These are phyloP conservation scores for Muraenolepis orangiensis DNA, from an alignment of 2,797 vertebrate species.

Conservation along the genomic window DNA sequence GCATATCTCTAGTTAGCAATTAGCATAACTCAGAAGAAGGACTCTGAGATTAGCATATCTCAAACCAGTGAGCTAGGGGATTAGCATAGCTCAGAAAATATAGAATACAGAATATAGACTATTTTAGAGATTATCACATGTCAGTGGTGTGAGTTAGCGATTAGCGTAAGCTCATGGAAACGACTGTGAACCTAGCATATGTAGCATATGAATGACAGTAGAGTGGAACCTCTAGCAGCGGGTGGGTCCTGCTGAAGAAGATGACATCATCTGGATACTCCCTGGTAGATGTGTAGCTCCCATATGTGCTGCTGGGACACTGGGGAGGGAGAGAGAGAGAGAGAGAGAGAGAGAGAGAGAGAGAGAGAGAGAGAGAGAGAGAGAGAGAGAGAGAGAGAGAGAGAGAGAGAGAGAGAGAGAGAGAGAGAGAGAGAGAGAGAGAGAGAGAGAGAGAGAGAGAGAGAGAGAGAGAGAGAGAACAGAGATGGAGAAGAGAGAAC, in stretches of 20 bases:
- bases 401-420: not conserved
- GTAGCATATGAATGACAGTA: not conserved
- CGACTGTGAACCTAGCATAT: no score
- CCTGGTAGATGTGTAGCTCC: slow-evolving; percentile 77
- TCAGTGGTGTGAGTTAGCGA: not conserved
- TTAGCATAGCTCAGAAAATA: not conserved
- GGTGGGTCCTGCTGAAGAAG: slow-evolving; percentile 82
- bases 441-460: not conserved
- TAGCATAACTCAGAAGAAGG: not conserved
- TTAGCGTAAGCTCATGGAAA: no score
- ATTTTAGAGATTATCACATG: not conserved
- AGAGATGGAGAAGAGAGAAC: no score
- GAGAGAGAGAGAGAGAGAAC: not conserved
- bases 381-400: not conserved
- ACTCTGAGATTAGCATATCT: not conserved
- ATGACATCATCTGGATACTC: slow-evolving; percentile 83
- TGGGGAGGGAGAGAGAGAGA: slow-evolving; percentile 24
- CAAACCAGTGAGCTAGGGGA: not conserved
- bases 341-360: not conserved
- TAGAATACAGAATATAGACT: not conserved
- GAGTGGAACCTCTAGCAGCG: slow-evolving; percentile 60
- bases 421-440: no score
- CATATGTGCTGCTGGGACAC: slow-evolving; percentile 82
- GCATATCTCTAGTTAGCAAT: not conserved
- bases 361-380: slow-evolving; percentile 8